These are phyloP conservation scores for Apostichopus leukothele DNA, from an alignment of 53 echinoderm and acorn worm genomes.

Conservation along the genomic window DNA sequence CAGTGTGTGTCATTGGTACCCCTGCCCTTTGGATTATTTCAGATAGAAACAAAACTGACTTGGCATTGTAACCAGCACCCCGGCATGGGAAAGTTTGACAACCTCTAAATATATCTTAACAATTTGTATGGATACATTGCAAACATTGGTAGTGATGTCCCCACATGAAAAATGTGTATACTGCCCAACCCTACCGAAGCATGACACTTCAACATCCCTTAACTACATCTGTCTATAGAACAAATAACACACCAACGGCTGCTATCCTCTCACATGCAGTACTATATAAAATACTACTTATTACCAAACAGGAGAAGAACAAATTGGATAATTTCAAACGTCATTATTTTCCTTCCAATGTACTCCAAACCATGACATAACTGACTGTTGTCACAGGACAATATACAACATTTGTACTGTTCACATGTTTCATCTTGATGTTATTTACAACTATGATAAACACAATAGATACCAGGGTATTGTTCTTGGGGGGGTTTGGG, in stretches of 20 bases:
- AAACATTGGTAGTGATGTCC: too few relatives aligned
- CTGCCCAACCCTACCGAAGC: too few relatives aligned
- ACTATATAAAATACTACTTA: constrained; percentile 30
- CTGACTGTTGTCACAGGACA: neutral
- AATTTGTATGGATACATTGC: too few relatives aligned
- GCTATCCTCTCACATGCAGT: constrained; percentile 21
- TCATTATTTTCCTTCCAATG: constrained; percentile 14
- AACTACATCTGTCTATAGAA: neutral
- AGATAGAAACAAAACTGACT: too few relatives aligned
- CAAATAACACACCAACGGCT: neutral
- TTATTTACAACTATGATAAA: constrained; percentile 27
- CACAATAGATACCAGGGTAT: constrained; percentile 19
- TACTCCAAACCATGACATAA: neutral
- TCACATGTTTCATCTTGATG: neutral
- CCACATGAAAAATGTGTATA: too few relatives aligned
- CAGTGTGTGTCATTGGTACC: too few relatives aligned
- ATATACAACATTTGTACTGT: constrained; percentile 16
- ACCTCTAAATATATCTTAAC: too few relatives aligned
- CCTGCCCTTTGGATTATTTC: too few relatives aligned
- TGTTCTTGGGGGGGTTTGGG: too few relatives aligned
- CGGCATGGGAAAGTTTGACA: too few relatives aligned
- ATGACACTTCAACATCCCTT: neutral
- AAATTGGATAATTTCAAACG: neutral
- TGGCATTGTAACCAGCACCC: too few relatives aligned
- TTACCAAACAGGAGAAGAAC: neutral